These are phyloP conservation scores for Tenrec ecaudatus DNA, from an alignment of 2,113 vertebrate genomes.

Conservation along the genomic window DNA sequence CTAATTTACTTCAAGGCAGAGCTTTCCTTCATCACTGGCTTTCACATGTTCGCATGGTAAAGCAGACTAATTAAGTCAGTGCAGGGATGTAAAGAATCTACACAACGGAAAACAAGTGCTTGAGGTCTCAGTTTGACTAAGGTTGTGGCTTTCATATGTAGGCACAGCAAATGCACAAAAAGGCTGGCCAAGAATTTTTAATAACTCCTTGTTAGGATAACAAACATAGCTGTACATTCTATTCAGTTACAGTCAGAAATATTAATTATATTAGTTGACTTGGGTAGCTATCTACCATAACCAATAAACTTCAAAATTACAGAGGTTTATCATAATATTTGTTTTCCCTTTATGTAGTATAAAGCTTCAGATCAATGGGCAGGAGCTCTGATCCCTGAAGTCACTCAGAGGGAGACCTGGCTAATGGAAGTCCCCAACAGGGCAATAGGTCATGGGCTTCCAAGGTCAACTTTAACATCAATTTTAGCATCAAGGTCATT, in stretches of 20 bases:
- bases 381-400: not conserved
- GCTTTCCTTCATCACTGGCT: slow-evolving; percentile 58
- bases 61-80: slow-evolving; percentile 58
- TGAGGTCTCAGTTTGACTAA: slow-evolving; percentile 64
- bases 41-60: slow-evolving; percentile 25
- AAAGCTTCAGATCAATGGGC: not conserved
- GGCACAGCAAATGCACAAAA: slow-evolving; percentile 50
- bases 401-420: not conserved
- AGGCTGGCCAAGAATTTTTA: slow-evolving; percentile 53
- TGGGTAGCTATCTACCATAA: not conserved
- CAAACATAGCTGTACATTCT: not conserved
- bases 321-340: not conserved
- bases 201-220: slow-evolving; percentile 15
- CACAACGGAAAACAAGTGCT: slow-evolving; percentile 65
- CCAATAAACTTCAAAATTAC: not conserved
- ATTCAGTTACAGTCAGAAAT: not conserved
- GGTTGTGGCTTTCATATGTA: slow-evolving; percentile 48
- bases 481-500: too few species aligned
- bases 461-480: slow-evolving; percentile 32
- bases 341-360: not conserved
- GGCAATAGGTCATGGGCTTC: not conserved
- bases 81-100: slow-evolving; percentile 60
- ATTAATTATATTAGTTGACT: not conserved
- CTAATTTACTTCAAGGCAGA: slow-evolving; percentile 68
- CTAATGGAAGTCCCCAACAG: not conserved